Base-by-base conservation (phyloP, 2,797 vertebrate species). In the Rhincodon typus region DNA sequence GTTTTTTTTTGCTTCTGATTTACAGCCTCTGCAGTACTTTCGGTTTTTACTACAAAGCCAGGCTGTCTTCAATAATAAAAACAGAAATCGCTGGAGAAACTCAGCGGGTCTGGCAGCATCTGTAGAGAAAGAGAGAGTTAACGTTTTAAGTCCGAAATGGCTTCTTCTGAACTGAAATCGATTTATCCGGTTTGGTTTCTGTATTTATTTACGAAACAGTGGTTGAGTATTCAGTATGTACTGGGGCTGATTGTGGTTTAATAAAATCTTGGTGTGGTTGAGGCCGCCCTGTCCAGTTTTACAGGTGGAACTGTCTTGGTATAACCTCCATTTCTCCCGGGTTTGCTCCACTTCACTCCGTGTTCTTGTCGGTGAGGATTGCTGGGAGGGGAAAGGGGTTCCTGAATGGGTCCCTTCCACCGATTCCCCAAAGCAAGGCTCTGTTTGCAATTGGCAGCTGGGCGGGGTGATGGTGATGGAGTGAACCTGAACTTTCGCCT, bases 401-500 rank as follows among this genome's bases (percentile, higher is more conserved):
- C 4, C 79, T 5, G 0, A 38, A n/a, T 23, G 19, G n/a, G 38
- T 38, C 34, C 17, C 34, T 91, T 42, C 90, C 90, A 93, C 6
- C n/a, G 34, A 38, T 10, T 91, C 67, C 57, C n/a, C 8, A 19
- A 17, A 34, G 50, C 0, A 90, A 62, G 27, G 50, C 86, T 25
- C 50, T 34, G 86, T 53, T 57, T 79, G 72, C 72, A 34, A 79
- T 17, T 79, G 27, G 53, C 53, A 30, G 69, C 21, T 25, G 30
- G 84, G 53, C 12, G 87, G 3, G 34, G 87, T 34, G 50, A 53
- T 50, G 57, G 57, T 62, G 30, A 62, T 19, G n/a, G 19, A 34
- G 57, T 25, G 62, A 69, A 69, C 19, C 66, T 67, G 90, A 93
- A 93, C 90, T 93, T 93, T 93, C 90, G 90, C 90, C 66, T 67